A percentile compares a stretch with the other conserved stretches of the same genome.
Evolutionary conservation across 2,113 vertebrate species (phyloP).

Genomic region (Pogonocichla stellata): DNA sequence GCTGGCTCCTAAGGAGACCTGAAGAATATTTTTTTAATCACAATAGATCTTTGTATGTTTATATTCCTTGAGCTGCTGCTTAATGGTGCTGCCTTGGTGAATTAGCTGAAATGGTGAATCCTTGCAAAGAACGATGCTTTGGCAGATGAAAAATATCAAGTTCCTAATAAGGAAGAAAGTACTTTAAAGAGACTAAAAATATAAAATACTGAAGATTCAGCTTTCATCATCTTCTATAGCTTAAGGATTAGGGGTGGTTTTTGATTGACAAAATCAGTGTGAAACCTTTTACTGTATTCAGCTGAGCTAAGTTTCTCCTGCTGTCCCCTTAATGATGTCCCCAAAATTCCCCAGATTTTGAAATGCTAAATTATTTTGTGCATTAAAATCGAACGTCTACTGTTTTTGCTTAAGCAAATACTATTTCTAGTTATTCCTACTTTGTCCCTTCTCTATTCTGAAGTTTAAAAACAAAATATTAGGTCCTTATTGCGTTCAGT

Average conservation of each 20-base stretch:
- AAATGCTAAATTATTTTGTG: not conserved
- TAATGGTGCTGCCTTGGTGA: not conserved
- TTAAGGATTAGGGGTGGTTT: fast-evolving
- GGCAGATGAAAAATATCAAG: not conserved
- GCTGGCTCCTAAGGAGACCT: not conserved
- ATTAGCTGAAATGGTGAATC: not conserved
- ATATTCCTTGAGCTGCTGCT: not conserved
- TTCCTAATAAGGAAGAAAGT: not conserved
- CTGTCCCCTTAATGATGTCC: not conserved
- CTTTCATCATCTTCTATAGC: not conserved
- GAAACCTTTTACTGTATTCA: not conserved
- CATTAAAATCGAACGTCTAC: not conserved
- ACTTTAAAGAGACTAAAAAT: not conserved
- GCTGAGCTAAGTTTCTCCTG: not conserved
- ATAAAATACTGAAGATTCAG: not conserved
- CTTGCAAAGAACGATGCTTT: not conserved
- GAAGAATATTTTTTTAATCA: not conserved
- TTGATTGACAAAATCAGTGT: not conserved
- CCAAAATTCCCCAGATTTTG: not conserved
- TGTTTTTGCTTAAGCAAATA: not conserved
- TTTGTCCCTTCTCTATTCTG: not conserved
- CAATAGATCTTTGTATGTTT: too few relatives aligned
- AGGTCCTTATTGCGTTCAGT: not conserved
- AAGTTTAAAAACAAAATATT: not conserved
- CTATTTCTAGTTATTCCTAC: not conserved